Conservation (phyloP, 2,113 vertebrate genomes). For the Gymnarchus niloticus region DNA sequence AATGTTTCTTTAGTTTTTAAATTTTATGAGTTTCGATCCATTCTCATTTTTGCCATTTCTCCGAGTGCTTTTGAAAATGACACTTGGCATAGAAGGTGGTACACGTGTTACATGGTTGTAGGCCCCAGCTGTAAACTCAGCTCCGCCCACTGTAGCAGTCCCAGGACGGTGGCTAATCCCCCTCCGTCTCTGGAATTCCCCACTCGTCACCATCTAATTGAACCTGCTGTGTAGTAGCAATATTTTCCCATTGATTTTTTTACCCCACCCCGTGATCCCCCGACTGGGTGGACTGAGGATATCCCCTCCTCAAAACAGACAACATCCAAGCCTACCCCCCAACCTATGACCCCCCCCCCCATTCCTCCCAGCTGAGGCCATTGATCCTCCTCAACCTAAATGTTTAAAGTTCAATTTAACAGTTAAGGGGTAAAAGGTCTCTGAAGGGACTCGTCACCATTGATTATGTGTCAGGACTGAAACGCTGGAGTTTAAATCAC, state of each 20-base stretch:
- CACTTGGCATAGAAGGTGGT: not conserved
- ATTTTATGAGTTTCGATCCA: too few species aligned
- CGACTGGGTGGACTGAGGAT: not conserved
- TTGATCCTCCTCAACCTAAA: constrained; percentile 73
- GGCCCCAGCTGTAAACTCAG: not conserved
- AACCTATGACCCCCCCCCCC: constrained; percentile 12
- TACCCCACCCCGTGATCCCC: not conserved
- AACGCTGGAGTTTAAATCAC: constrained; percentile 66
- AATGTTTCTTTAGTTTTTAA: not conserved
- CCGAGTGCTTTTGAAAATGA: not conserved
- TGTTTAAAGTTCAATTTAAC: constrained; percentile 82
- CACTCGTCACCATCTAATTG: constrained; percentile 55
- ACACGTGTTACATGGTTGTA: not conserved
- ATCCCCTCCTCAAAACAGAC: constrained; percentile 27
- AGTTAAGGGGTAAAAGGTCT: constrained; percentile 80
- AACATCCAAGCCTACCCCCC: constrained; percentile 50
- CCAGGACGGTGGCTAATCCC: not conserved
- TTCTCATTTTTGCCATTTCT: not conserved
- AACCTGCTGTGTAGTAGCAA: constrained; percentile 57
- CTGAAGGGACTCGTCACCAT: constrained; percentile 72
- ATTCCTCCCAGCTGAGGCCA: constrained; percentile 66
- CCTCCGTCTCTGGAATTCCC: constrained; percentile 52
- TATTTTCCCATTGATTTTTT: constrained; percentile 59
- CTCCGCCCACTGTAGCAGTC: not conserved
- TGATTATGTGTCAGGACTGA: constrained; percentile 78